Evolutionary conservation across 2,113 vertebrate species (phyloP), one percentile per base, ranked within the genome.

Genomic region (Ceratotherium simum): DNA sequence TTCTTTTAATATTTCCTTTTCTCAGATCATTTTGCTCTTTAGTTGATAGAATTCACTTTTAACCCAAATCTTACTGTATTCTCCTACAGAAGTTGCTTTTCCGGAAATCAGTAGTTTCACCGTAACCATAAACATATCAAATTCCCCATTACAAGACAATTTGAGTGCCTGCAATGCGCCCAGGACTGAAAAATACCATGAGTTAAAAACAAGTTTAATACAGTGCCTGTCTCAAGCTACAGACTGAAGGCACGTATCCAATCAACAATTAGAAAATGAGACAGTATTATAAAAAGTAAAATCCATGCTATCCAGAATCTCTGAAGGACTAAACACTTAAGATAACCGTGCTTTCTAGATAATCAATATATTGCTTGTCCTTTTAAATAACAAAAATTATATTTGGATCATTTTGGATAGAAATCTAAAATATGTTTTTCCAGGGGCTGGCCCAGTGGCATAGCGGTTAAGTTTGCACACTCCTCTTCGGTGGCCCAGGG

Each of bases 1-100:
- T 82, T 78, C 83, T 69, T 96, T 69, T 95, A 73, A 56, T 13
- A 65, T 92, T 97, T 91, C 39, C 60, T 94, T 92, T 76, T 90
- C 56, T 79, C 60, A 67, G 46, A 65, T 65, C 60, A 65, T 80
- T 90, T 33, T 64, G 54, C 39, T 51, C 31, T 75, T 87, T 36
- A 39, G 8, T 69, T 86, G 67, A 75, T 0, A 93, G 58, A 80
- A 90, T 73, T 75, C 42, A 56, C 48, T 67, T 95, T 65, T 79
- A 85, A 91, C 27, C 56, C 54, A 89, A 85, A 91, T 93, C 39
- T 46, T 93, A 93, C 60, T 56, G 33, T 29, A 88, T 84, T 79
- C 73, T 88, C 51, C 56, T 10, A 72, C 1, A 82, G 46, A 93
- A 62, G 14, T 2, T 81, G 72, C 51, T 91, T 91, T 93, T 58